Percentiles rank a stretch among this genome's conserved stretches.
These are phyloP conservation scores for Macropodus opercularis DNA, from an alignment of 2,797 vertebrate species.

Conservation along the genomic window DNA sequence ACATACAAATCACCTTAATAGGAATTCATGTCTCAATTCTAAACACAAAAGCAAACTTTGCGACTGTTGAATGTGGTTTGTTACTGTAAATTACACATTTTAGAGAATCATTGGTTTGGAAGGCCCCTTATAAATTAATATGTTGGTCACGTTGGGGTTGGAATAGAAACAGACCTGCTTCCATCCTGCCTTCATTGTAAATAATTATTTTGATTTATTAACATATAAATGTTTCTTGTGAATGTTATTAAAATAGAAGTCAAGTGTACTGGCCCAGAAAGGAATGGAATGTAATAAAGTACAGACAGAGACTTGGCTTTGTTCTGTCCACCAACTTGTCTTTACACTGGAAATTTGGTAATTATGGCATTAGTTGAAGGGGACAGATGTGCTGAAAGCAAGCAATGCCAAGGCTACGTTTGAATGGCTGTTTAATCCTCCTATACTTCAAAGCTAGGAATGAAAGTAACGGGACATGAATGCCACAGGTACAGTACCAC, in stretches of 20 bases:
- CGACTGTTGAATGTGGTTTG: not conserved
- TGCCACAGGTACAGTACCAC: not conserved
- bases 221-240: slow-evolving; percentile 13
- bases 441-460: slow-evolving; percentile 30
- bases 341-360: slow-evolving; percentile 53
- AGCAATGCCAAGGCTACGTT: slow-evolving; percentile 55
- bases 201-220: slow-evolving; percentile 18
- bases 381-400: slow-evolving; percentile 43
- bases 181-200: not conserved
- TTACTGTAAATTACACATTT: not conserved
- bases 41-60: not conserved
- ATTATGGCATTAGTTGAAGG: slow-evolving; percentile 39
- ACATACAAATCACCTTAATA: slow-evolving; percentile 3
- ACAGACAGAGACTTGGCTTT: slow-evolving; percentile 32
- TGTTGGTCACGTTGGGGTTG: not conserved
- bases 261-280: not conserved
- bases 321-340: slow-evolving; percentile 44
- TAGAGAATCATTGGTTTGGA: slow-evolving; percentile 1
- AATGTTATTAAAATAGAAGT: slow-evolving; percentile 18
- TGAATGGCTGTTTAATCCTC: slow-evolving; percentile 38
- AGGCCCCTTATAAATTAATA: slow-evolving; percentile 3
- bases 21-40: not conserved
- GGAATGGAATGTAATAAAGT: slow-evolving; percentile 9
- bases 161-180: slow-evolving; percentile 4
- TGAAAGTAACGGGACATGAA: slow-evolving; percentile 14